These are phyloP conservation scores for Drosophila azteca DNA, from an alignment of 1,140 invertebrate species.

Conservation along the genomic window DNA sequence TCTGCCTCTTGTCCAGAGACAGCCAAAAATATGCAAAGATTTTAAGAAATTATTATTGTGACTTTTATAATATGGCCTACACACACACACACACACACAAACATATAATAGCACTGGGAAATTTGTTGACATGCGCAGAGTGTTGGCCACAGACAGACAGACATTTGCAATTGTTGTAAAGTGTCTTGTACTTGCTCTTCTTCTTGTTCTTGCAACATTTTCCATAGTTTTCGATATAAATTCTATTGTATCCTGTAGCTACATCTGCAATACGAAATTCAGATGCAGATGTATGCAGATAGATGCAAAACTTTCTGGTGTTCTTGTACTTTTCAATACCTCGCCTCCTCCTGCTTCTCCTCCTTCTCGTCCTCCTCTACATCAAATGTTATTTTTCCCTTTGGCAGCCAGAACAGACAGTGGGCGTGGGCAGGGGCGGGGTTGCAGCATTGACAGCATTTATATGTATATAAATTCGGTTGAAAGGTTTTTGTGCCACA, in stretches of 20 bases:
- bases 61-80: constrained; percentile 73
- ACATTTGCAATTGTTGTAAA: constrained; percentile 71
- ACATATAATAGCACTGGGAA: constrained; percentile 10
- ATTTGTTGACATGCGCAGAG: constrained; percentile 78
- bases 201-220: constrained; percentile 45
- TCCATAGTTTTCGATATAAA: constrained; percentile 59
- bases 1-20: neutral
- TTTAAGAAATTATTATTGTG: constrained; percentile 77
- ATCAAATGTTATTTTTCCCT: constrained; percentile 40
- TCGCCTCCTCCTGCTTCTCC: constrained; percentile 1
- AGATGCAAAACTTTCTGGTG: constrained; percentile 45
- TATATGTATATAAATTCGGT: constrained; percentile 50
- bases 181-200: constrained; percentile 54
- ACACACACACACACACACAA: constrained; percentile 17
- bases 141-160: constrained; percentile 62
- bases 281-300: neutral
- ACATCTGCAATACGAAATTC: constrained; percentile 69
- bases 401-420: constrained; percentile 47
- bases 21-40: constrained; percentile 72
- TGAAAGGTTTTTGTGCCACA: constrained; percentile 38
- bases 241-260: constrained; percentile 45
- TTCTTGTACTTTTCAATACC: constrained; percentile 51
- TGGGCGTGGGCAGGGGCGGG: constrained; percentile 56
- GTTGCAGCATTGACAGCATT: constrained; percentile 46
- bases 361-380: too few relatives aligned